These are phyloP conservation scores for Channa argus DNA, from an alignment of 2,113 vertebrate genomes.

Conservation along the genomic window DNA sequence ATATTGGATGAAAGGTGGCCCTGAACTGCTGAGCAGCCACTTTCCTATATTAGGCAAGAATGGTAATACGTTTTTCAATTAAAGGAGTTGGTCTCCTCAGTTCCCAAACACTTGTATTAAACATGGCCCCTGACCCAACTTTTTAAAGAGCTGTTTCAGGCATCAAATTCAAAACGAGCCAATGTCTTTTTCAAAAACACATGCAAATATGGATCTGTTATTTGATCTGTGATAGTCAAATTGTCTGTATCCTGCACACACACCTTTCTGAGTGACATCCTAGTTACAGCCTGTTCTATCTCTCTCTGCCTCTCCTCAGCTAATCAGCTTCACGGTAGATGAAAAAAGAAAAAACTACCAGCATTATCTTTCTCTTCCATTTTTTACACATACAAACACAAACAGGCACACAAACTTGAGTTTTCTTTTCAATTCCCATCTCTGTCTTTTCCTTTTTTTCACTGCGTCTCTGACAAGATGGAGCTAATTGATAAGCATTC, in stretches of 20 bases:
- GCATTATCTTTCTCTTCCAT: constrained; percentile 2
- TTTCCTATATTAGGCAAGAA: too few relatives aligned
- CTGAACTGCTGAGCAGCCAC: too few relatives aligned
- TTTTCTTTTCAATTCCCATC: constrained; percentile 13
- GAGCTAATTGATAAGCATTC: constrained; percentile 42
- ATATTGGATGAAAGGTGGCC: too few relatives aligned
- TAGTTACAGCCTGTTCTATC: constrained; percentile 7
- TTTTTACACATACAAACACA: neutral
- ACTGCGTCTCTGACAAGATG: constrained; percentile 35
- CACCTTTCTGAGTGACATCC: constrained; percentile 3
- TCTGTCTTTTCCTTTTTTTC: neutral
- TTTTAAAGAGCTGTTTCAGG: too few relatives aligned
- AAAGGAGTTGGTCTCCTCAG: too few relatives aligned
- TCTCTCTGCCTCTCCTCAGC: neutral
- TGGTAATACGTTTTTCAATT: too few relatives aligned
- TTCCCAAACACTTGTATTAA: too few relatives aligned
- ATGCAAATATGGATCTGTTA: neutral
- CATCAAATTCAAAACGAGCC: too few relatives aligned
- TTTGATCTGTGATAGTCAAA: constrained; percentile 9
- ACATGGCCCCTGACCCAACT: too few relatives aligned
- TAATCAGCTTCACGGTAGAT: constrained; percentile 24
- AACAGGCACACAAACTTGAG: neutral
- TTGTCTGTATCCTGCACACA: neutral
- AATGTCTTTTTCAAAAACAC: too few relatives aligned
- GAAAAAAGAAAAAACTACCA: constrained; percentile 8